Evolutionary conservation across 2,797 vertebrate genomes (phyloP), one percentile per base, ranked within the genome.

Genomic region (Otus scops): DNA sequence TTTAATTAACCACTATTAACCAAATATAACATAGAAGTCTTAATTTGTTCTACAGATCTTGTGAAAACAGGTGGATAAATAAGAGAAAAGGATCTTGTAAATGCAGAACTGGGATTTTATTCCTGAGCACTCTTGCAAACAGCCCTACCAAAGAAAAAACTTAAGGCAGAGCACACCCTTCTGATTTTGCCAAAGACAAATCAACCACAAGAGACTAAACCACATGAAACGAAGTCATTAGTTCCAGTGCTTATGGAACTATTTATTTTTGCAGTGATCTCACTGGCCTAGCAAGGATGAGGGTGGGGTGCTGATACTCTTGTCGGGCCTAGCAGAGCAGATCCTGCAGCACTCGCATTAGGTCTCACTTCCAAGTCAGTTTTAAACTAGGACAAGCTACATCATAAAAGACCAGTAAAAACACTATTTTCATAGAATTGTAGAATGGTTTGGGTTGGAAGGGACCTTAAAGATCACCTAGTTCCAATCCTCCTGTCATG

Each of bases 161-260:
- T 73, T 41, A 12, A 69, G 59, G 85, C 59, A 67, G 34, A 92
- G 67, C 60, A 89, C 59, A 76, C 4, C 56, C 63, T n/a, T 82
- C 74, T 61, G 77, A 91, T 78, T 76, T 89, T 82, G 90, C 63
- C 83, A 88, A 61, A 93, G 54, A 89, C 74, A 73, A 73, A 85
- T 50, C 86, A 95, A 93, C 92, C 93, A 91, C 96, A 92, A 76
- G 70, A 94, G 70, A 93, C 90, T 60, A 88, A 91, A 79, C 94
- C 95, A 96, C 93, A 95, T 94, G 92, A 96, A 97, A 96, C 67
- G 61, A 91, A 93, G 80, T 88, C 83, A 93, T 81, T 93, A 88
- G 69, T 91, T 94, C 69, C 90, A 94, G 48, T 34, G 59, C 67
- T 94, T 87, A 51, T 81, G 90, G 90, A 94, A 78, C 90, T 89